Percentiles rank a stretch among this genome's conserved stretches.
phyloP scores from a whole-genome alignment of 2,113 vertebrate species.

The Triplophysa tibetana region DNA sequence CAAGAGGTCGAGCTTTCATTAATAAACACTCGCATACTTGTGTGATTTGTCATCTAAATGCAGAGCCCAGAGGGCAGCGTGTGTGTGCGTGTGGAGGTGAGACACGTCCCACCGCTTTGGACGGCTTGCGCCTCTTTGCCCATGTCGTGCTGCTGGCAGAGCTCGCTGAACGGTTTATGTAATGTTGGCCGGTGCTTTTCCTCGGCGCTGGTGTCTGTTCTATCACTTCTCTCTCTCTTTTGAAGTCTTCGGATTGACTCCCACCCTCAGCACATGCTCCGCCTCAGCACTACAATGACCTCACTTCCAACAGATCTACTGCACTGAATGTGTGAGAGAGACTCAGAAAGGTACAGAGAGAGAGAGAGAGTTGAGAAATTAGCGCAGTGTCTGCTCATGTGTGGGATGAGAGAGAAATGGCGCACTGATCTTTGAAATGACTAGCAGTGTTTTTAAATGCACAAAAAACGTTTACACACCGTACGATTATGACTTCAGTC shows the following conservation, averaged over 20 bases:
- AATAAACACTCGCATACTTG: slow-evolving; percentile 27
- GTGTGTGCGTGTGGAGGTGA: slow-evolving; percentile 38
- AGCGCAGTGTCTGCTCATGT: slow-evolving; percentile 15
- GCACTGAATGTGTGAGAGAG: not conserved
- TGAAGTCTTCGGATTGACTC: slow-evolving; percentile 11
- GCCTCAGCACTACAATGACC: slow-evolving; percentile 21
- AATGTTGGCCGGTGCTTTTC: slow-evolving; percentile 26
- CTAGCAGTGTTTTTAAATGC: not conserved
- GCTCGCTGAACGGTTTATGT: slow-evolving; percentile 33
- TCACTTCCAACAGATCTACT: slow-evolving; percentile 23
- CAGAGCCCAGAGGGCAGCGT: slow-evolving; percentile 1
- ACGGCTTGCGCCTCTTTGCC: slow-evolving; percentile 26
- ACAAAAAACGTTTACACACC: too few relatives aligned
- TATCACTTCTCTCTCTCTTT: slow-evolving; percentile 41
- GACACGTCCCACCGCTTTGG: slow-evolving; percentile 5
- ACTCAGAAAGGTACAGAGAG: not conserved
- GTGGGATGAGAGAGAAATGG: slow-evolving; percentile 41
- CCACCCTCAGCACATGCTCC: slow-evolving; percentile 27
- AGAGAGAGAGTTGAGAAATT: not conserved
- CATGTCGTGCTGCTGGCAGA: slow-evolving; percentile 42
- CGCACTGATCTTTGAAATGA: slow-evolving; percentile 37
- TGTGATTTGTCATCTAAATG: slow-evolving; percentile 3
- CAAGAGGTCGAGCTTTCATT: slow-evolving; percentile 20
- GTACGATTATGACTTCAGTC: too few relatives aligned
- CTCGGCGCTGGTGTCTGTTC: slow-evolving; percentile 30